Base-by-base conservation (phyloP, 2,113 vertebrate genomes). In the Alethe castanea region DNA sequence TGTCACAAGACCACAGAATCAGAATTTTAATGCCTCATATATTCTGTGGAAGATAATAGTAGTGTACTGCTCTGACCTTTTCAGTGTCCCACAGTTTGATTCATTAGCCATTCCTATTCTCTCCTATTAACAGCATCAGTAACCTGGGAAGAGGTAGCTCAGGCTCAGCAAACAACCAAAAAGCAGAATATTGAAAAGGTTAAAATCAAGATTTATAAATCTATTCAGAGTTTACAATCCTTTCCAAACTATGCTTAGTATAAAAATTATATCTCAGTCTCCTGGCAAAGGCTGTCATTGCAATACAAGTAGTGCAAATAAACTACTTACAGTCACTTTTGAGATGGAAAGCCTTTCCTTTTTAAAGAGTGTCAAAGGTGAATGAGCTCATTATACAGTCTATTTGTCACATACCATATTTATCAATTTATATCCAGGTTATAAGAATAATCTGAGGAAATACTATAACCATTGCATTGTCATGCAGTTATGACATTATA, bases 11-110 rank as follows among this genome's bases (percentile, higher is more conserved):
- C 36, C 81, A 57, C 67, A 79, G 73, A 85, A 95, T 85, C 73
- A n/a, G 73, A 97, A 98, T 97, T 97, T 98, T 95, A 97, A 97
- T 97, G 72, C 82, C 88, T 92, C 97, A 93, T 97, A 97, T 97
- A 97, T 96, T 97, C 87, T 86, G 50, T 52, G 81, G 86, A 90
- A 96, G 84, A 96, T 95, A 96, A 97, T 70, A 97, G 95, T 96
- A 95, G 94, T 92, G 90, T 93, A 91, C 54, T 95, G 94, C 91
- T 96, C 67, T 97, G 97, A 97, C 96, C 96, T 98, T 98, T 97
- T 90, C 92, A 73, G 45, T 80, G 79, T 97, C 93, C 92, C 19
- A 8, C 88, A 94, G 67, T 95, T 94, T 97, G 92, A 98, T 97
- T 97, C 96, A 97, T 97, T 97, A 97, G 91, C 72, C 76, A 93